Evolutionary conservation across 2,888 invertebrate species (phyloP).

Genomic region (Rhaphigaster nebulosa): DNA sequence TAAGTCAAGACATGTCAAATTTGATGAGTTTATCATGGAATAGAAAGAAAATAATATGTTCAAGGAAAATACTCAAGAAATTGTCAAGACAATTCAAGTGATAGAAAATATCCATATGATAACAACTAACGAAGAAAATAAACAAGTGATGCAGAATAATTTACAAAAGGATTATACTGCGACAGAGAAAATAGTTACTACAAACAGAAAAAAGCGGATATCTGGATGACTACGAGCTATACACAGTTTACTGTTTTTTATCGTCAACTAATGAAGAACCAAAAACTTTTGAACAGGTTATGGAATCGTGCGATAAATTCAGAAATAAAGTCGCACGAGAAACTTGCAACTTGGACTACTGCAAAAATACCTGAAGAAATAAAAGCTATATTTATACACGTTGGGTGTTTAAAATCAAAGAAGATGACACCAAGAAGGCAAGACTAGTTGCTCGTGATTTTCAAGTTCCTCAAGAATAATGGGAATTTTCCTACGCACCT

Average conservation of each 20-base stretch:
- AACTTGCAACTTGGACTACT: constrained; percentile 61
- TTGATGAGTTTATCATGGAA: constrained; percentile 48
- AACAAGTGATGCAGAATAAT: too few species aligned
- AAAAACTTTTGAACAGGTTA: constrained; percentile 60
- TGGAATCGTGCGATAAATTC: constrained; percentile 59
- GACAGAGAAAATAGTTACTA: too few species aligned
- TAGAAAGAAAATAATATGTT: neutral
- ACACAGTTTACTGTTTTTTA: constrained; percentile 60
- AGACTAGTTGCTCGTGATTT: constrained; percentile 62
- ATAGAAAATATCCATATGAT: too few species aligned
- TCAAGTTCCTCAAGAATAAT: constrained; percentile 9
- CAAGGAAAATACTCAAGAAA: constrained; percentile 1
- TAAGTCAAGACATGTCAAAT: constrained; percentile 57
- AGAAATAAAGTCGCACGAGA: constrained; percentile 61
- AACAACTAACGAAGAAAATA: too few species aligned
- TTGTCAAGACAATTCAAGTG: neutral
- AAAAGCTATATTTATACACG: constrained; percentile 60
- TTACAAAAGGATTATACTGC: too few species aligned
- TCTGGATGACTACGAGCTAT: constrained; percentile 61
- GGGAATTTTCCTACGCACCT: too few species aligned
- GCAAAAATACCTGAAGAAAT: constrained; percentile 48
- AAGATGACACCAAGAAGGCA: constrained; percentile 61
- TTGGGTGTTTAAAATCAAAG: constrained; percentile 62
- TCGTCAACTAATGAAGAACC: constrained; percentile 53
- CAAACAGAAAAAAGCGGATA: too few species aligned